Evolutionary conservation across 2,113 vertebrate species (phyloP).

Genomic region (Pteruthius melanotis): DNA sequence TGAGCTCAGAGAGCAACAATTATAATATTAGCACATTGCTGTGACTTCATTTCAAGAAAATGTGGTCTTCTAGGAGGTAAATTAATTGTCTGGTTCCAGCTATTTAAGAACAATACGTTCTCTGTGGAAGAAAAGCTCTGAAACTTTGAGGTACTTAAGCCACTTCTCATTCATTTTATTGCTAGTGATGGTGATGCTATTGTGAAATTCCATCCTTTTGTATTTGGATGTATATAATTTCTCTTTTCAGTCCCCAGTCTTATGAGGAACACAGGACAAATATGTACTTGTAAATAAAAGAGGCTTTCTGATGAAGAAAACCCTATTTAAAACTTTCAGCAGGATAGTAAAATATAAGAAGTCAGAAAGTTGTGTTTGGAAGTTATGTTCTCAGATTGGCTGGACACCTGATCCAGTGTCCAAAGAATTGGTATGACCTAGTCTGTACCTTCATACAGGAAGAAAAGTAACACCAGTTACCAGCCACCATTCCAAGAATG

Average conservation of each 20-base stretch:
- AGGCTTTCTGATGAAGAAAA: neutral
- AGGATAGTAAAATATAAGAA: neutral
- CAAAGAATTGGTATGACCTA: neutral
- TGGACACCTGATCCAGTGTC: neutral
- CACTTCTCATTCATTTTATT: neutral
- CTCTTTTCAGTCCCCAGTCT: neutral
- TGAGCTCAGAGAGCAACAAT: neutral
- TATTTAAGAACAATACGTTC: neutral
- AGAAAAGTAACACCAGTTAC: neutral
- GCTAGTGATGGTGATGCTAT: neutral
- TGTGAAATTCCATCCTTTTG: neutral
- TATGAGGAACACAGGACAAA: neutral
- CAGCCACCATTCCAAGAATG: neutral
- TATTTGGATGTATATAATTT: neutral
- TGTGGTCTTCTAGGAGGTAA: neutral
- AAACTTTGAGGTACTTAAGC: neutral
- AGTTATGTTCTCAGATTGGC: neutral
- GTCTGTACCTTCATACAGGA: neutral
- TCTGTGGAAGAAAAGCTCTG: neutral
- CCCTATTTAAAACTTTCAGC: neutral
- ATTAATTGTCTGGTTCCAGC: neutral
- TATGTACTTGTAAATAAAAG: neutral
- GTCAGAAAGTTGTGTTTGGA: neutral
- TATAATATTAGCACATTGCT: neutral
- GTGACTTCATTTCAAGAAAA: constrained; percentile 8